Conservation (phyloP, 2,888 invertebrate genomes). For the Apotomis turbidana region DNA sequence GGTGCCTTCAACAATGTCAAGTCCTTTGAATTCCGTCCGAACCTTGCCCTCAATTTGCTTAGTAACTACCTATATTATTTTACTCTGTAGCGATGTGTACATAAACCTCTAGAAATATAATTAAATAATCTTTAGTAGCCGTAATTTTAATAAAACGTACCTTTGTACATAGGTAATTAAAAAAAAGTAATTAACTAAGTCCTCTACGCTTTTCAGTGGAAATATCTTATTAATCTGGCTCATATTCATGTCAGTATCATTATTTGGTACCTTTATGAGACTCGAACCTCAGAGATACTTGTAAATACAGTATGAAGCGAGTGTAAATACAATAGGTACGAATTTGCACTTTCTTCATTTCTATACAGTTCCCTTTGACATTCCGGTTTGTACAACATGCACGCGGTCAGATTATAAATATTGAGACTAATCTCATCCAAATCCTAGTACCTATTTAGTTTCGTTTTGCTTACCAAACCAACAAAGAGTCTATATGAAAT, state of each 20-base stretch:
- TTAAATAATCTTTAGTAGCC: conserved; percentile 8
- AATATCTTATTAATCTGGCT: too few relatives aligned
- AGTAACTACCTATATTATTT: conserved; percentile 18
- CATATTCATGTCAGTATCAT: neutral
- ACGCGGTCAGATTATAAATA: conserved; percentile 20
- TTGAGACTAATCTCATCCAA: conserved; percentile 37
- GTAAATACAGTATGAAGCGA: too few relatives aligned
- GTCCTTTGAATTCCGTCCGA: conserved; percentile 22
- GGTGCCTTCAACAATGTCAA: conserved; percentile 33
- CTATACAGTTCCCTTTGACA: neutral
- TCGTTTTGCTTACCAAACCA: conserved; percentile 37
- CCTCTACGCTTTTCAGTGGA: too few relatives aligned
- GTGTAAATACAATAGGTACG: neutral
- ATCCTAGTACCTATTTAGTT: conserved; percentile 38
- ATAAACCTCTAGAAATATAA: neutral
- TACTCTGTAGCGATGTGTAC: conserved; percentile 10
- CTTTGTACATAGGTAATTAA: neutral
- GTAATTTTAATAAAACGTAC: neutral
- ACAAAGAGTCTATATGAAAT: conserved; percentile 18
- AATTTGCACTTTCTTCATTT: neutral
- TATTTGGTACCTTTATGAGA: neutral
- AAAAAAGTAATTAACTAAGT: neutral
- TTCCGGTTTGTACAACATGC: neutral
- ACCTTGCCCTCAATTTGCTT: conserved; percentile 27
- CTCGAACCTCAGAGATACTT: neutral